phyloP scores from a whole-genome alignment of 2,888 invertebrate genomes.

The Apamea anceps region DNA sequence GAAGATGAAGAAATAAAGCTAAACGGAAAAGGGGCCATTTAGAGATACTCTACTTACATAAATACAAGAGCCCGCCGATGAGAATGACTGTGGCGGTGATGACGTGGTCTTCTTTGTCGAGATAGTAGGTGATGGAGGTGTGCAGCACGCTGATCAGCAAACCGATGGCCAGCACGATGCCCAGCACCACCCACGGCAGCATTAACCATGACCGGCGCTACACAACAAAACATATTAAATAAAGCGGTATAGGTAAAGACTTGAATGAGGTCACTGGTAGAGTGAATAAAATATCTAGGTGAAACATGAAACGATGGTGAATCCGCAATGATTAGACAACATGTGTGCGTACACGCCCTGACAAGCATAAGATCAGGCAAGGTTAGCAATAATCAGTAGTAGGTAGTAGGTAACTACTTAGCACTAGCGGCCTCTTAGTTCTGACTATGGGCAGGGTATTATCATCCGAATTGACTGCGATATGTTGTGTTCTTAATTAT shows the following conservation, averaged over 20 bases:
- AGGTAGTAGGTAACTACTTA: no score
- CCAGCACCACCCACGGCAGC: slow-evolving; percentile 96
- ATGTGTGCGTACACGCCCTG: not conserved
- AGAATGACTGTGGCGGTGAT: slow-evolving; percentile 82
- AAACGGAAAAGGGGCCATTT: not conserved
- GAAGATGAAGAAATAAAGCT: not conserved
- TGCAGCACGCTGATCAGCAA: slow-evolving; percentile 94
- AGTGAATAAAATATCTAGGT: not conserved
- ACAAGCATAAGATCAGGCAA: not conserved
- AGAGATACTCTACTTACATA: slow-evolving; percentile 78
- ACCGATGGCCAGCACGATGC: slow-evolving; percentile 94
- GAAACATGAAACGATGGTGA: slow-evolving; percentile 1
- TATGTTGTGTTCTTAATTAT: not conserved
- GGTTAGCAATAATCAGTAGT: not conserved
- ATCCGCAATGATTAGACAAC: not conserved
- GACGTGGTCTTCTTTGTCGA: slow-evolving; percentile 88
- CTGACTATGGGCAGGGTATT: not conserved
- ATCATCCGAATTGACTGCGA: not conserved
- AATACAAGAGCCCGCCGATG: slow-evolving; percentile 85
- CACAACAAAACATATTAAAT: slow-evolving; percentile 65
- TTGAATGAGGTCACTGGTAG: not conserved
- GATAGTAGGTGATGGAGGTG: slow-evolving; percentile 93
- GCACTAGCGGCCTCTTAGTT: not conserved
- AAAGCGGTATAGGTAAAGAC: not conserved
- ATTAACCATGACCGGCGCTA: slow-evolving; percentile 95